A percentile compares a stretch with the other conserved stretches of the same genome.
Evolutionary conservation across 2,888 invertebrate species (phyloP).

Genomic region (Folsomia candida): DNA sequence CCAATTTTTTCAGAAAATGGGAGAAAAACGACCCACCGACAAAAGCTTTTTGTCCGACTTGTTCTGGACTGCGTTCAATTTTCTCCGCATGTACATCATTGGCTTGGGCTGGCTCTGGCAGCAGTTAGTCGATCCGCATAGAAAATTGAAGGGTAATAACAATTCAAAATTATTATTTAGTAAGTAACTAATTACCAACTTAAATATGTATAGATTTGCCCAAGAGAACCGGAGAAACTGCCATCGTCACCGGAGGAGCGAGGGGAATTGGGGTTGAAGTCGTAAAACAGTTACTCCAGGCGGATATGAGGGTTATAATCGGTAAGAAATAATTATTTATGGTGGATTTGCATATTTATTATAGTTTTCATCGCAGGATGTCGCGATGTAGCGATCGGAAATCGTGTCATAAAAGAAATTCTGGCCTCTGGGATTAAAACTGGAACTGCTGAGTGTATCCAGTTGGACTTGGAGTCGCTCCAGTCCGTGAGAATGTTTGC

Average conservation of each 20-base stretch:
- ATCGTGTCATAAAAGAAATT: background rate
- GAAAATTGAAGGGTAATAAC: background rate
- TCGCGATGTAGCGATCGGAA: background rate
- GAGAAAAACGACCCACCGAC: background rate
- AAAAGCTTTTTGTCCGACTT: background rate
- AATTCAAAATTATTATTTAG: background rate
- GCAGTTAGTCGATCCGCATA: background rate
- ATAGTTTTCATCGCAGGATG: no score
- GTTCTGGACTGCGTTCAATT: background rate
- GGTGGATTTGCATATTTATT: no score
- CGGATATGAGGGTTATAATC: background rate
- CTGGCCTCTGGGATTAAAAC: background rate
- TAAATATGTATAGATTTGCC: background rate
- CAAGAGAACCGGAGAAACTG: background rate
- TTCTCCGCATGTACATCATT: background rate
- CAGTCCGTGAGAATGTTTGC: background rate
- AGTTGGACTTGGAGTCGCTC: background rate
- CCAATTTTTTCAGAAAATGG: background rate
- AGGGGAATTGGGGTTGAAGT: background rate
- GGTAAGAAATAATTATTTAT: no score
- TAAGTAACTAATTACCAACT: background rate
- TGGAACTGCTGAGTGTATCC: background rate
- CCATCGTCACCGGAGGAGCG: background rate
- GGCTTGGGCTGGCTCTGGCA: background rate
- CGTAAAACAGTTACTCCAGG: background rate